These are phyloP conservation scores for Agriotes lineatus DNA, from an alignment of 2,888 invertebrate species.

Conservation along the genomic window DNA sequence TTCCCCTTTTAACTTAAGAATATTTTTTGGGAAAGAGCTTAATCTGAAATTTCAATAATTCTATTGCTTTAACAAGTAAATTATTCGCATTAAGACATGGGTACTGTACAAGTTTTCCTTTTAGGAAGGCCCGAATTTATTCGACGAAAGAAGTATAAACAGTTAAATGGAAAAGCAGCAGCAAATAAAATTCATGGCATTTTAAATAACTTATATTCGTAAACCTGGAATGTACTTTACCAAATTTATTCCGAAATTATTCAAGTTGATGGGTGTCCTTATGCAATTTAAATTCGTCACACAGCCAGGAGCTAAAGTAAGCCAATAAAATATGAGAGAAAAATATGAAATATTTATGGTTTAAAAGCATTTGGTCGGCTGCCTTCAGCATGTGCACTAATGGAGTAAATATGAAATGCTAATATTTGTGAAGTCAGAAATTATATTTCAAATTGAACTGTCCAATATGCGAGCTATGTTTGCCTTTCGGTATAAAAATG, in stretches of 20 bases:
- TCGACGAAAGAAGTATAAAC: slow-evolving; percentile 23
- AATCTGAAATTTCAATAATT: too few relatives aligned
- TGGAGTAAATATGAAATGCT: slow-evolving; percentile 66
- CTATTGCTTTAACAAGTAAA: too few relatives aligned
- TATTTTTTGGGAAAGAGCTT: too few relatives aligned
- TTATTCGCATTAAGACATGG: too few relatives aligned
- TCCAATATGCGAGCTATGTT: slow-evolving; percentile 56
- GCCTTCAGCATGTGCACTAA: slow-evolving; percentile 61
- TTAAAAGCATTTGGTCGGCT: slow-evolving; percentile 56
- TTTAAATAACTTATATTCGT: slow-evolving; percentile 40
- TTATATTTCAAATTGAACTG: slow-evolving; percentile 65
- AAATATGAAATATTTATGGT: slow-evolving; percentile 61
- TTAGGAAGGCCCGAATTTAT: slow-evolving; percentile 6
- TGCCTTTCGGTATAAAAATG: slow-evolving; percentile 56
- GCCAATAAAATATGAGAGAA: slow-evolving; percentile 57
- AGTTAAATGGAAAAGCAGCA: slow-evolving; percentile 35
- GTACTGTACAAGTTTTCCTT: neutral
- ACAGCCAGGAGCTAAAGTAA: slow-evolving; percentile 58
- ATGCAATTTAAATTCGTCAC: slow-evolving; percentile 64
- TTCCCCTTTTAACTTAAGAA: too few relatives aligned
- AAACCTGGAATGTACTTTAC: slow-evolving; percentile 48
- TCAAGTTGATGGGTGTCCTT: slow-evolving; percentile 61
- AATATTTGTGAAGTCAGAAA: slow-evolving; percentile 64
- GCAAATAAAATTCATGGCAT: slow-evolving; percentile 39
- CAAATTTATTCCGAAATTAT: slow-evolving; percentile 62